phyloP scores from a whole-genome alignment of 2,113 vertebrate species.

The Pavo muticus region DNA sequence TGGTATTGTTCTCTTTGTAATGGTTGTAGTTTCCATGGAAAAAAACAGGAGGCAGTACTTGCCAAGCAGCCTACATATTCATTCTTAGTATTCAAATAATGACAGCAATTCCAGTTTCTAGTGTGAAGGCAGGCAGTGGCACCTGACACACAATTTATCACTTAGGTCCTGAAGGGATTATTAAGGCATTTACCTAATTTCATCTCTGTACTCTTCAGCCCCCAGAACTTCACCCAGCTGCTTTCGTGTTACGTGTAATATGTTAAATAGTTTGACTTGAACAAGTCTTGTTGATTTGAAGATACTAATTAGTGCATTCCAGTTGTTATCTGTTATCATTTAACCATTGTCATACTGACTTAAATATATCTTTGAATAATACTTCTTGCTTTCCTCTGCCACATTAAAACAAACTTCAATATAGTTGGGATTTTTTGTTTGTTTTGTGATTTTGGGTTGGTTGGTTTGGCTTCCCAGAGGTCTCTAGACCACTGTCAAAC shows the following conservation, averaged over 20 bases:
- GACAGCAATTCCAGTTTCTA: no score
- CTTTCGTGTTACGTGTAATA: neutral
- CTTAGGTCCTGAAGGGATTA: neutral
- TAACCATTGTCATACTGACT: neutral
- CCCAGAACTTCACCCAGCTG: fast-evolving
- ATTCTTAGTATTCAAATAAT: neutral
- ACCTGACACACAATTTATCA: fast-evolving
- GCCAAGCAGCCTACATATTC: no score
- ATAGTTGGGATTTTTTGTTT: neutral
- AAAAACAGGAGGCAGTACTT: no score
- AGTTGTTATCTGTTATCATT: neutral
- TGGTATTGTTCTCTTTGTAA: no score
- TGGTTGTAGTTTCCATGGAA: no score
- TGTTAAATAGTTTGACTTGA: neutral
- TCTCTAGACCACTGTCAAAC: neutral
- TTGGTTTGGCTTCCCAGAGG: neutral
- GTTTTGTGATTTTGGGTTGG: no score
- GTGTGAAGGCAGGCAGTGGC: neutral
- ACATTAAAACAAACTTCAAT: neutral
- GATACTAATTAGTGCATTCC: fast-evolving
- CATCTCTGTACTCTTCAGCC: neutral
- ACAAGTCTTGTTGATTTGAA: neutral
- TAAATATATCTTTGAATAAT: fast-evolving
- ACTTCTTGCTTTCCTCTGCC: neutral
- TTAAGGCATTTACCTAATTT: neutral